Base-by-base conservation (phyloP, 2,888 invertebrate species). In the Cybosia mesomella region DNA sequence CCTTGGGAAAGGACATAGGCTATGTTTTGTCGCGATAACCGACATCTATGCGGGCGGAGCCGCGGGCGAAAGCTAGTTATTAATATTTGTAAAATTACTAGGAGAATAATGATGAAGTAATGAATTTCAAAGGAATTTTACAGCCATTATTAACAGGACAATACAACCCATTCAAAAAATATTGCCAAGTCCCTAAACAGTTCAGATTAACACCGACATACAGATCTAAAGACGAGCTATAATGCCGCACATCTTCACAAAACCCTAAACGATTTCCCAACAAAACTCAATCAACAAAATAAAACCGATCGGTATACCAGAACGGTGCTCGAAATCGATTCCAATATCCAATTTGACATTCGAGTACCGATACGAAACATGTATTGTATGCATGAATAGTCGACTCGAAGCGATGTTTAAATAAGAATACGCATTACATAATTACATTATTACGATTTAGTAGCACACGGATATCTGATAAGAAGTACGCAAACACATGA, bases 221-320 rank as follows among this genome's bases (percentile, higher is more conserved):
- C 18, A n/a, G 1, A 22, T 24, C 24, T 24, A 24, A 0, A 39
- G 15, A 59, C 36, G 1, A 5, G 2, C 55, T 5, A 59, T 36
- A 21, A 8, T 34, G 4, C 10, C 36, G 1, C 18, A 39, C 54
- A 55, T 61, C 32, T 58, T 62, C 22, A 67, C 58, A 58, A 22
- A 49, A 63, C 59, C 59, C 63, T 28, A 63, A 67, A 58, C 49
- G 67, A 55, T 67, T 69, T 57, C 61, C 54, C 32, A 62, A 60
- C 65, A 64, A 67, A 69, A 67, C 67, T 63, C 67, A 70, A 70
- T 70, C 70, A 70, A 70, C 60, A 64, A 68, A 64, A 64, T 68
- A 68, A 71, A 73, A 67, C 57, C 63, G 28, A 69, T 69, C 58
- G 24, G 22, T 68, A 53, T 18, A 64, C 53, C 58, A 24, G 49